Evolutionary conservation across 2,113 vertebrate species (phyloP), one percentile per base, ranked within the genome.

Genomic region (Tapirus terrestris): DNA sequence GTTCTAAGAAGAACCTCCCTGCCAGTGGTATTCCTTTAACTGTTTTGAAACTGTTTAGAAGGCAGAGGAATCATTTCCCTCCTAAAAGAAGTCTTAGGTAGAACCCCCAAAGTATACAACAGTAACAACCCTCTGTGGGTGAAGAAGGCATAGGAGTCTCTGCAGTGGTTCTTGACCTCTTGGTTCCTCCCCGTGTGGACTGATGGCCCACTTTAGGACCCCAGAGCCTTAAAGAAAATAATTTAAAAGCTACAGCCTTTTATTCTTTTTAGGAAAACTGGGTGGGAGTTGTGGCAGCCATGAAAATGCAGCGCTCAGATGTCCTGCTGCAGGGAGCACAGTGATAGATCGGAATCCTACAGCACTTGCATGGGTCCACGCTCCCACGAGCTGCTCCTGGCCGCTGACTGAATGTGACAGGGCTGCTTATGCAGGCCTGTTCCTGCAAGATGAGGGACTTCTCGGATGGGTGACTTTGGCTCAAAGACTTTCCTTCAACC

Each of bases 271-370:
- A n/a, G 29, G 48, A 68, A 77, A 23, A 51, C 31, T 16, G 25
- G 18, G 4, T 3, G 6, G 61, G 58, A 76, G n/a, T 45, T n/a
- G 0, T 14, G 1, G 3, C 8, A 29, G 81, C 16, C 5, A 5
- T 17, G 51, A 48, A 65, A 14, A 45, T 2, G n/a, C 5, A 31
- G 3, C 1, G 1, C 6, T 53, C 45, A 33, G 53, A n/a, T 58
- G 25, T 68, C 23, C 27, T 33, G 33, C 25, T 39, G 9, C 20
- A 2, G 9, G 75, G 58, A 81, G 5, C 11, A 1, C 0, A 12
- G 17, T 27, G 89, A 31, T 36, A 70, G 31, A 33, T 21, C 9
- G 53, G n/a, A 36, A 27, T n/a, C 39, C 25, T 9, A 3, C 1
- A 9, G 21, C 33, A 45, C 51, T 23, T 70, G 51, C 8, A 0